Conservation (phyloP, 2,888 invertebrate species). For the Chrysolina oricalcia region DNA sequence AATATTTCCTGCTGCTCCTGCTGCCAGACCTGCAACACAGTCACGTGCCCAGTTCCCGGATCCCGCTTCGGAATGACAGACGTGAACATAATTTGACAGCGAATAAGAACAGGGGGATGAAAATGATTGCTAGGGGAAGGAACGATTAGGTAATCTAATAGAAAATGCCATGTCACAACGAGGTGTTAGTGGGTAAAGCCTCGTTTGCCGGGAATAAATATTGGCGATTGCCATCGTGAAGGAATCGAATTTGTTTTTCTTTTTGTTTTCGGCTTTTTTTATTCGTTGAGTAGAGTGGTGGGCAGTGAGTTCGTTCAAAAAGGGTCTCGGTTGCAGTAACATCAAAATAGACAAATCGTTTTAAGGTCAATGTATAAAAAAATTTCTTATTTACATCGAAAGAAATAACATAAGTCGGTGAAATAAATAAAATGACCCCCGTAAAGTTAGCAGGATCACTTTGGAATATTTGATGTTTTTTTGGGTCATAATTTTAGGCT, state of each 20-base stretch:
- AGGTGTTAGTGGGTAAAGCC: constrained; percentile 56
- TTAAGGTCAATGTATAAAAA: too few species aligned
- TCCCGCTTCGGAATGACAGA: constrained; percentile 66
- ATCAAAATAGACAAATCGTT: not conserved
- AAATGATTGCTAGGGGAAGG: constrained; percentile 68
- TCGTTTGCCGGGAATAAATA: constrained; percentile 28
- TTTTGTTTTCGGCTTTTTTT: not conserved
- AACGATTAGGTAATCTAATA: constrained; percentile 72
- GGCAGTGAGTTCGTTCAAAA: not conserved
- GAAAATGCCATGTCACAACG: constrained; percentile 66
- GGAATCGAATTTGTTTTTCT: constrained; percentile 28
- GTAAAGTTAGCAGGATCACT: too few species aligned
- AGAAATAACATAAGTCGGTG: too few species aligned
- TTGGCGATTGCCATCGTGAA: constrained; percentile 19
- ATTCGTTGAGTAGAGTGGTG: not conserved
- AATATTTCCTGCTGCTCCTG: constrained; percentile 22
- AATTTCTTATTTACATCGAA: too few species aligned
- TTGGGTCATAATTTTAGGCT: too few species aligned
- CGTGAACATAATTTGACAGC: constrained; percentile 72
- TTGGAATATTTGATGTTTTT: too few species aligned
- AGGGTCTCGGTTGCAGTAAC: not conserved
- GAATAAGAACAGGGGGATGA: constrained; percentile 70
- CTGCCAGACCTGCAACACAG: not conserved
- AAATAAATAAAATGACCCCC: too few species aligned
- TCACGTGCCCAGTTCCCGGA: constrained; percentile 23